Conservation (phyloP, 2,888 invertebrate species). For the Endotricha flammealis region DNA sequence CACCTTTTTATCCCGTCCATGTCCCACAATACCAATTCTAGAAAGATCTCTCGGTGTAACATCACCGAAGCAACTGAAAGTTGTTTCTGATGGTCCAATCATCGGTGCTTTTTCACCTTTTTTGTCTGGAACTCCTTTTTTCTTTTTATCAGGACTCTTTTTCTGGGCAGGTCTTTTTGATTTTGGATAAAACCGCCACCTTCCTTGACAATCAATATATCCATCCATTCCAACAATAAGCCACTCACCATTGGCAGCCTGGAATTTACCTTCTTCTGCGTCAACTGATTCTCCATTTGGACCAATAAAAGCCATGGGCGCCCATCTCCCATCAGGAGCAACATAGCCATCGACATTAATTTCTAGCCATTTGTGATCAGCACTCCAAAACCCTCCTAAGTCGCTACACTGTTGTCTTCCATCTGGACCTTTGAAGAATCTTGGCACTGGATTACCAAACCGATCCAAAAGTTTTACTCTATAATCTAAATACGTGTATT, state of each 20-base stretch:
- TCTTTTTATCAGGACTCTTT: no score
- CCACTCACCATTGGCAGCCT: constrained; percentile 46
- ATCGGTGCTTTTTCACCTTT: constrained; percentile 10
- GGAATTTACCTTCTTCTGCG: constrained; percentile 54
- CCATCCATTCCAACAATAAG: constrained; percentile 61
- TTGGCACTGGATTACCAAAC: constrained; percentile 56
- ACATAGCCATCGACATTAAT: constrained; percentile 62
- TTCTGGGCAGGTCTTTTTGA: constrained; percentile 17
- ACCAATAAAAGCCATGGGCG: constrained; percentile 52
- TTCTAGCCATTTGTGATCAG: constrained; percentile 56
- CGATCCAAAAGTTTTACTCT: constrained; percentile 56
- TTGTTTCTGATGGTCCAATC: constrained; percentile 36
- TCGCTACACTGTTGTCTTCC: constrained; percentile 67
- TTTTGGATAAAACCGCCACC: constrained; percentile 51
- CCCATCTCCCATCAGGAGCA: constrained; percentile 61
- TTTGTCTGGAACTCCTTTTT: constrained; percentile 7
- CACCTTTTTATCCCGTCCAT: constrained; percentile 57
- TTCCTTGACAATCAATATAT: constrained; percentile 47
- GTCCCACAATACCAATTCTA: constrained; percentile 61
- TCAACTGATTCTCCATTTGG: constrained; percentile 57
- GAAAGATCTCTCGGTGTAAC: constrained; percentile 47
- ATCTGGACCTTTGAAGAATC: constrained; percentile 63
- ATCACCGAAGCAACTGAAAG: constrained; percentile 66
- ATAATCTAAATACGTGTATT: constrained; percentile 62
- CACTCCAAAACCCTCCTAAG: constrained; percentile 66